Base-by-base conservation (phyloP, 2,797 vertebrate genomes). In the Chelidonichthys spinosus region DNA sequence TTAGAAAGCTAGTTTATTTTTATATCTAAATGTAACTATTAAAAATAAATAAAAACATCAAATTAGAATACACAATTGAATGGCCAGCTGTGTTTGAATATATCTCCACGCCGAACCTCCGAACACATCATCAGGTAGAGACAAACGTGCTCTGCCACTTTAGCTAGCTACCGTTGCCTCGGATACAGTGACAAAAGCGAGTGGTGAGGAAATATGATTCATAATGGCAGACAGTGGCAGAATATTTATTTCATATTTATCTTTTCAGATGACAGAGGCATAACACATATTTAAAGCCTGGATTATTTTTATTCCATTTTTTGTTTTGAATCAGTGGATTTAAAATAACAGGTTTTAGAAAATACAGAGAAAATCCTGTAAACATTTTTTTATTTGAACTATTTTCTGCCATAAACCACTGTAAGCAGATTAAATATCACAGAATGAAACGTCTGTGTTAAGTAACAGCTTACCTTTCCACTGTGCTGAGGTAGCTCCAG, bases 401-500 rank as follows among this genome's bases (percentile, higher is more conserved):
- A 11, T 32, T 32, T 17, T 36, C n/a, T 50, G 14, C 33, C 14
- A 33, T 7, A 5, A 63, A 62, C 36, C 11, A n/a, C 3, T 59
- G 15, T 72, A 47, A 25, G 15, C 11, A 54, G 17, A 74, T 47
- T 54, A 47, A 13, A 59, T 44, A 39, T 37, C 9, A 50, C 3
- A 44, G 9, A 66, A 11, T 42, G 25, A 69, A 68, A 33, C 15
- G 63, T 1, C 32, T 44, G 36, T 58, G 11, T 60, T 15, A 43
- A 65, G 36, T n/a, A 37, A 53, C 39, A 18, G 18, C 69, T 94
- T 93, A 98, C 91, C 98, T 95, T 82, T 99, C 98, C 62, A 99
- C 98, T 1, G 98, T 98, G 44, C 98, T 99, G 80, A 99, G 95
- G 85, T 99, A 99, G 90, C 98, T 99, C 98, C 98, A 99, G 63